A percentile compares a stretch with the other conserved stretches of the same genome.
Conservation (phyloP, 2,797 vertebrate genomes). For the Orientallactaga sibirica region DNA sequence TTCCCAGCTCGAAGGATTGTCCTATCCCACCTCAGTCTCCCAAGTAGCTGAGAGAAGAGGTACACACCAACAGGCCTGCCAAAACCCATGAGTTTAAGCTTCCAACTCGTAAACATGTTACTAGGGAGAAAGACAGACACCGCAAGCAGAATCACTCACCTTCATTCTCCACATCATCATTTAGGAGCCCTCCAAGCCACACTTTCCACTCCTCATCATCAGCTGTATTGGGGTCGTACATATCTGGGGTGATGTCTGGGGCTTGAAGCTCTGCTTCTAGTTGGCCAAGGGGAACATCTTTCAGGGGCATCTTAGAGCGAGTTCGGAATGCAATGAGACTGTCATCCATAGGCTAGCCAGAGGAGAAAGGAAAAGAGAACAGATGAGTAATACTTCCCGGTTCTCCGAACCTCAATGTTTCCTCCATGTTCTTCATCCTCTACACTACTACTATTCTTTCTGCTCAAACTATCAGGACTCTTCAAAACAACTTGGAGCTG, state of each 20-base stretch:
- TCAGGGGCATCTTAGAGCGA: slow-evolving; percentile 94
- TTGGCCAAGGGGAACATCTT: slow-evolving; percentile 93
- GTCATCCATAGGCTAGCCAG: slow-evolving; percentile 89
- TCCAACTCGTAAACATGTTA: not conserved
- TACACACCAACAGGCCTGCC: not conserved
- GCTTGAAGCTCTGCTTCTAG: slow-evolving; percentile 95
- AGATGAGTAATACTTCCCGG: not conserved
- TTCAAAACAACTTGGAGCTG: not conserved
- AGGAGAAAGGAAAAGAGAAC: not conserved
- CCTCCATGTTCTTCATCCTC: not conserved
- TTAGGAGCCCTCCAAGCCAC: slow-evolving; percentile 96
- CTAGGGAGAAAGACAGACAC: too few species aligned
- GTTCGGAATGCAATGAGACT: slow-evolving; percentile 95
- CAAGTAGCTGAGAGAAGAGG: not conserved
- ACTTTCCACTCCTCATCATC: slow-evolving; percentile 95
- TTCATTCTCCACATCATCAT: slow-evolving; percentile 91
- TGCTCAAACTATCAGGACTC: too few species aligned
- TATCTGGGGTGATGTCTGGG: slow-evolving; percentile 96
- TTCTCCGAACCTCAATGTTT: not conserved
- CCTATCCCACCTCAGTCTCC: not conserved
- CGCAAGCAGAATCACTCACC: slow-evolving; percentile 85
- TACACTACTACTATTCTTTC: too few species aligned
- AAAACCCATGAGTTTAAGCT: slow-evolving; percentile 1
- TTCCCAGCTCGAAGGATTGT: not conserved
- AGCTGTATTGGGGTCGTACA: slow-evolving; percentile 93